Conservation (phyloP, 2,113 vertebrate species). For the Bubo scandiacus region DNA sequence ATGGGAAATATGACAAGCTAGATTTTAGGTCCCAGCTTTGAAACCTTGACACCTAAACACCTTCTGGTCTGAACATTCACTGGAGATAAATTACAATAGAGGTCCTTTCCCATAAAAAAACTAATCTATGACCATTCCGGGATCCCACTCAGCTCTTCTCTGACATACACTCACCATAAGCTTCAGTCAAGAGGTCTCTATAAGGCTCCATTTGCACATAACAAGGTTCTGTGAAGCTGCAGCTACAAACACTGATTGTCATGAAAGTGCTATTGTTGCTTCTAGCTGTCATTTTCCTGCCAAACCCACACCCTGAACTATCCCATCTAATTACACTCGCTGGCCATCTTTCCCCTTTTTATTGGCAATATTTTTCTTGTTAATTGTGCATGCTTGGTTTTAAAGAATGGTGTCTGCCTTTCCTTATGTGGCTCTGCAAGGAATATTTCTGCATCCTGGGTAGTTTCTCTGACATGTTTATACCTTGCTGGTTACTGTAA, state of each 20-base stretch:
- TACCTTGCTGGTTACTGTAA: slow-evolving; percentile 60
- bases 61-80: not conserved
- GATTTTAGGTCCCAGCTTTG: not conserved
- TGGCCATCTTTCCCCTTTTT: slow-evolving; percentile 57
- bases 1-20: not conserved
- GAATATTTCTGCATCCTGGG: slow-evolving; percentile 61
- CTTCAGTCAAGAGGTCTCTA: not conserved
- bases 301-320: slow-evolving; percentile 17
- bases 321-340: slow-evolving; percentile 55
- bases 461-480: slow-evolving; percentile 66
- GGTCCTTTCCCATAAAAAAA: not conserved
- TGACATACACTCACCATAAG: not conserved
- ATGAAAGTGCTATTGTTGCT: slow-evolving; percentile 27
- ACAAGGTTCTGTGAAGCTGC: not conserved
- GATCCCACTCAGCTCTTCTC: not conserved
- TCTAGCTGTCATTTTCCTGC: slow-evolving; percentile 9
- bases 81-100: not conserved
- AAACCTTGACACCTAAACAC: not conserved
- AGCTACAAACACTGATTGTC: not conserved
- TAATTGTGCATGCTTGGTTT: slow-evolving; percentile 55
- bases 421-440: slow-evolving; percentile 23
- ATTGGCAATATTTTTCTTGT: slow-evolving; percentile 65
- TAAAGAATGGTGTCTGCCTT: slow-evolving; percentile 45
- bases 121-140: not conserved
- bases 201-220: not conserved